Conservation (phyloP, 1,140 invertebrate species). For the Drosophila nannoptera region DNA sequence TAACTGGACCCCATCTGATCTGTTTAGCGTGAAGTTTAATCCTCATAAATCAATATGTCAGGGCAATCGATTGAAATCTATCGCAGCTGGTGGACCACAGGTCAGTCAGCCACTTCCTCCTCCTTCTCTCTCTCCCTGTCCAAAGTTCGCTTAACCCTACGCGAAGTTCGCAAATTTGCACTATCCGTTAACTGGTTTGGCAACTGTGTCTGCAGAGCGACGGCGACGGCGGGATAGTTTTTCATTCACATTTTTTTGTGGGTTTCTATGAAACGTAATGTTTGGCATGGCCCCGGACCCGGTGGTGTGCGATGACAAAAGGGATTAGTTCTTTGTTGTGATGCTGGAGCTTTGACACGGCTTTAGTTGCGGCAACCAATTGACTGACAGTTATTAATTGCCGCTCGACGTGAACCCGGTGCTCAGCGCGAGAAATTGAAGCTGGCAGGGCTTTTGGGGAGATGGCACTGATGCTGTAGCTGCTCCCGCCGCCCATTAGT, state of each 20-base stretch:
- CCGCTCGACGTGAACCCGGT: slow-evolving; percentile 56
- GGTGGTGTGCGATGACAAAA: slow-evolving; percentile 65
- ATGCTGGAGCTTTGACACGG: slow-evolving; percentile 30
- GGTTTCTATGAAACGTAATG: slow-evolving; percentile 65
- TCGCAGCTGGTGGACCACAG: no score
- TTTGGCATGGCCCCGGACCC: slow-evolving; percentile 47
- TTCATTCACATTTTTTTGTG: slow-evolving; percentile 39
- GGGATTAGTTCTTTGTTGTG: slow-evolving; percentile 70
- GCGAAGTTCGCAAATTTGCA: background rate
- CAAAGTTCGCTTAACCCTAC: background rate
- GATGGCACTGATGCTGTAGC: background rate
- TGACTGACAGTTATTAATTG: slow-evolving; percentile 76
- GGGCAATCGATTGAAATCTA: no score
- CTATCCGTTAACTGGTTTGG: background rate
- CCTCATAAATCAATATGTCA: no score
- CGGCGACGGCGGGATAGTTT: slow-evolving; percentile 38
- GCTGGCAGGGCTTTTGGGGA: background rate
- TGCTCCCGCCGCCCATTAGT: slow-evolving; percentile 26
- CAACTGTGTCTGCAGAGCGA: slow-evolving; percentile 50
- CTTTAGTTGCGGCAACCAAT: slow-evolving; percentile 65
- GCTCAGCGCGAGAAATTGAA: slow-evolving; percentile 13
- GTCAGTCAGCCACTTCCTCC: no score
- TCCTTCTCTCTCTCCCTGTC: no score
- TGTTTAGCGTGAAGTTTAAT: no score
- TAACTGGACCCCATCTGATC: no score